A percentile compares a stretch with the other conserved stretches of the same genome.
Conservation (phyloP, 2,113 vertebrate genomes). For the Tenrec ecaudatus region DNA sequence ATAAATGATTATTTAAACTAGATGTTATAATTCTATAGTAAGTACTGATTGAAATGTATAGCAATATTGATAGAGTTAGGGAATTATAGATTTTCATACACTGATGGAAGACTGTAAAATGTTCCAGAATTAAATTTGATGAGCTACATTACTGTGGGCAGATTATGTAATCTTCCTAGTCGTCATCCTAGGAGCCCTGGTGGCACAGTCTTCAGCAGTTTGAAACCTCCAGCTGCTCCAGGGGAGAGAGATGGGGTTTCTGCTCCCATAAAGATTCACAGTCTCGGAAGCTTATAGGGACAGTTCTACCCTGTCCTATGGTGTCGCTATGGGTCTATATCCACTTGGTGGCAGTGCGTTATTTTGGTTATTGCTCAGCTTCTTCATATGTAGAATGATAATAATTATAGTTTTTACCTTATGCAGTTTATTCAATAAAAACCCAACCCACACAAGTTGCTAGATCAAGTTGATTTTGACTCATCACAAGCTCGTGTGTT, state of each 20-base stretch:
- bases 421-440: not conserved
- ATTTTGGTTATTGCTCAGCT: not conserved
- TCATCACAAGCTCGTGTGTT: not conserved
- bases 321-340: too few relatives aligned
- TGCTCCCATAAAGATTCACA: too few relatives aligned
- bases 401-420: not conserved
- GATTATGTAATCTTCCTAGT: not conserved
- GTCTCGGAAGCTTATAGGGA: too few relatives aligned
- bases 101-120: not conserved
- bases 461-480: not conserved
- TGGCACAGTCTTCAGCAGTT: too few relatives aligned
- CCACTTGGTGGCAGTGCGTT: too few relatives aligned
- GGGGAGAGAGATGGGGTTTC: too few relatives aligned
- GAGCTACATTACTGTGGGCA: not conserved
- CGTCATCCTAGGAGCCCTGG: not conserved
- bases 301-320: too few relatives aligned
- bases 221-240: too few relatives aligned
- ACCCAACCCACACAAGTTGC: not conserved
- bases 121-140: slow-evolving; percentile 33
- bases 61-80: not conserved
- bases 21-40: not conserved
- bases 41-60: slow-evolving; percentile 30
- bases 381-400: not conserved
- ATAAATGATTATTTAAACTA: not conserved
- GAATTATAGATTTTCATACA: not conserved